Evolutionary conservation across 1,140 invertebrate genomes (phyloP), one percentile per base, ranked within the genome.

Genomic region (Bilobella aurantiaca): DNA sequence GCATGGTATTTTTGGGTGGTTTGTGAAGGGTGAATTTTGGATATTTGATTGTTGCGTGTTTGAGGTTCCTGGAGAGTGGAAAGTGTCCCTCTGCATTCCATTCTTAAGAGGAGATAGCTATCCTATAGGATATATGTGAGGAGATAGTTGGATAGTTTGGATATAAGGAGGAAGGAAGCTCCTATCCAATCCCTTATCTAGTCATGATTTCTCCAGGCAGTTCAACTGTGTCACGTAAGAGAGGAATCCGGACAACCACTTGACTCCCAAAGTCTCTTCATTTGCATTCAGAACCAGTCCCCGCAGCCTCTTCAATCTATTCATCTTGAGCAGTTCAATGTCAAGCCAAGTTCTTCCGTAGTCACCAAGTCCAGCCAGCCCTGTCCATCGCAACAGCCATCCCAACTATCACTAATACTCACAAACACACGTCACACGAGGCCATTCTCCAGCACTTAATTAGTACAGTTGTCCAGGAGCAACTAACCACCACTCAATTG

Each of bases 151-250:
- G 34, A 18, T 42, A 8, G 18, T 12, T 42, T 42, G 8, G 8
- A 18, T 42, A 12, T 12, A 5, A 14, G 49, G 49, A 53, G 23
- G 49, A 53, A 53, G 49, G 49, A 53, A 53, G 23, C 23, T 42
- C 34, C 8, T 53, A 23, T 53, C 21, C 25, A 23, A 5, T 53
- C 49, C 49, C 34, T 42, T 8, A 18, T 8, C 34, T 53, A 23
- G 49, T 53, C 49, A 53, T 53, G 49, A 53, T 53, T 53, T 53
- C 49, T 53, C 49, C 49, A 53, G 49, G 49, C 49, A 53, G 25
- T 53, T 23, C 23, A 8, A 53, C 49, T 53, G 23, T 53, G 49
- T 23, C 23, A 53, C 49, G 8, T 23, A 23, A 8, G 8, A 53
- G 49, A 23, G n/a, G n/a, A n/a, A n/a, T n/a, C n/a, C n/a, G n/a